Evolutionary conservation across 2,888 invertebrate genomes (phyloP).

Genomic region (Clepsis dumicolana): DNA sequence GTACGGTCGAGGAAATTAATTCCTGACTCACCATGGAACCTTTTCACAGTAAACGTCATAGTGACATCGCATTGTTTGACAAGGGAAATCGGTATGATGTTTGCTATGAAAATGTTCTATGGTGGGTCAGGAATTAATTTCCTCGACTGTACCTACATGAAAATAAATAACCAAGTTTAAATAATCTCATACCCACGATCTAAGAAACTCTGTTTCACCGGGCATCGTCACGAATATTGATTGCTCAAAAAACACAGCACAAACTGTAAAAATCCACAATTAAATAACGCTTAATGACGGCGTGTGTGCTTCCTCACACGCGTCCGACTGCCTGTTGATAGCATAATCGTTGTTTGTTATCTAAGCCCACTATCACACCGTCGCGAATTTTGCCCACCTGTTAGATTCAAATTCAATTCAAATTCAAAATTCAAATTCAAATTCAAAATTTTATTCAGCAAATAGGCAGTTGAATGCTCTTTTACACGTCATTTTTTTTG

Average conservation of each 20-base stretch:
- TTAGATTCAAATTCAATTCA: too few species aligned
- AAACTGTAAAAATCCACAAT: constrained; percentile 20
- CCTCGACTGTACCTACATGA: too few species aligned
- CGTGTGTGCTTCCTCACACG: constrained; percentile 4
- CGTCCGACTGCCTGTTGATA: constrained; percentile 10
- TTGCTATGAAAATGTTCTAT: too few species aligned
- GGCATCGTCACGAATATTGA: constrained; percentile 38
- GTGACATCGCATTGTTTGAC: too few species aligned
- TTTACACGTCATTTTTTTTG: too few species aligned
- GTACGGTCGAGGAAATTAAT: too few species aligned
- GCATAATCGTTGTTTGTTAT: constrained; percentile 39
- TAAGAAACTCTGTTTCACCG: constrained; percentile 41
- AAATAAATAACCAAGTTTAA: not conserved
- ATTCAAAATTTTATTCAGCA: not conserved
- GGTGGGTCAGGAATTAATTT: too few species aligned
- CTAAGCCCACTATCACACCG: constrained; percentile 39
- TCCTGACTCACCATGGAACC: too few species aligned
- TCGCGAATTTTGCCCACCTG: not conserved
- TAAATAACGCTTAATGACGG: not conserved
- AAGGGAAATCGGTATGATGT: too few species aligned
- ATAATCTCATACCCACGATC: constrained; percentile 44
- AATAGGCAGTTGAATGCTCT: too few species aligned
- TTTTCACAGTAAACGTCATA: too few species aligned
- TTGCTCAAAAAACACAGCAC: constrained; percentile 18
- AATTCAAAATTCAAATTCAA: too few species aligned